Base-by-base conservation (phyloP, 2,888 invertebrate species). In the Drosophila sordidapex region DNA sequence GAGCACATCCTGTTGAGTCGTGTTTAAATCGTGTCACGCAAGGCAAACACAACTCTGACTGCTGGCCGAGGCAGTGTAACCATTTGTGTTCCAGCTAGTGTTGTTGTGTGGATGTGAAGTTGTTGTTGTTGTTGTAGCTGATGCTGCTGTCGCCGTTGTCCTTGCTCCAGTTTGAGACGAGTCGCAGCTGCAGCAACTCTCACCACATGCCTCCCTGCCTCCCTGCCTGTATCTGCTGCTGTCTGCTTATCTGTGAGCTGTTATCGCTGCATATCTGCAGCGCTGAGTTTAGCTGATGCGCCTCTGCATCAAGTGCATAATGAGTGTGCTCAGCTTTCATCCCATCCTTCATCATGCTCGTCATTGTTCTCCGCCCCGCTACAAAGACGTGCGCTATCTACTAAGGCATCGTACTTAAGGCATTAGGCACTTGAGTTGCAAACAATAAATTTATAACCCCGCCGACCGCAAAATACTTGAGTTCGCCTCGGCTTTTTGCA, bases 131-230 rank as follows among this genome's bases (percentile, higher is more conserved):
- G 21, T 15, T 25, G 21, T 8, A 46, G 46, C 21, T 46, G 25
- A 46, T 46, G 54, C 38, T 57, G 54, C 58, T 63, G 78, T 49
- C 57, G 46, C 49, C 69, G 68, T 63, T 87, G 86, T 87, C 86
- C 86, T 87, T 87, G 86, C 87, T 87, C 86, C 73, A 87, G 79
- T 87, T 85, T 83, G 52, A 60, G 57, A 11, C 57, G 63, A 56
- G 65, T 64, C 73, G 66, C 69, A 61, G 70, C 29, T 61, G 49
- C 81, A 71, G 75, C 64, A 52, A 52, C 40, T n/a, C 25, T 11
- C 21, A 8, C 8, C 1, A 8, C 18, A 8, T 21, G 38, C 65
- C 27, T 13, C 52, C 13, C 38, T 18, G 53, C 35, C 15, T 11
- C 36, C 18, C n/a, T 2, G 25, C 2, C 54, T 18, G 29, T 2